phyloP scores from a whole-genome alignment of 1,140 invertebrate genomes.

The Drosophila oshimai region DNA sequence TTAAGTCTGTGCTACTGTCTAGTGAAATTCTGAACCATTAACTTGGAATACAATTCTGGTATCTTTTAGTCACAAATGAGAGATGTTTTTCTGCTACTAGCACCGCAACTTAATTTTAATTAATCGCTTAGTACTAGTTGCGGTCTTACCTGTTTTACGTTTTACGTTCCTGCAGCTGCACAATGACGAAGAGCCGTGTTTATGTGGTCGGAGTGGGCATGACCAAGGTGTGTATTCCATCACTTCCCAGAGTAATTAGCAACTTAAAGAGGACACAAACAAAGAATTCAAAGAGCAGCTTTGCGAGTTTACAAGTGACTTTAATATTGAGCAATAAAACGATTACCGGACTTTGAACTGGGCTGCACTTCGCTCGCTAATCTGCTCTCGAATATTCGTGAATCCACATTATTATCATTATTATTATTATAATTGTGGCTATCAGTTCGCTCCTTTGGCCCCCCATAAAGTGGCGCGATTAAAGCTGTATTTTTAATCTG shows the following conservation, averaged over 20 bases:
- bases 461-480: conserved; percentile 48
- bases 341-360: conserved; percentile 65
- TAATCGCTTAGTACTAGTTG: conserved; percentile 13
- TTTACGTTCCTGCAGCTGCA: not conserved
- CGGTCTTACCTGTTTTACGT: conserved; percentile 26
- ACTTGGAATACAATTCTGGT: too few species aligned
- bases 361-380: conserved; percentile 55
- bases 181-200: conserved; percentile 86
- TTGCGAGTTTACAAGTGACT: not conserved
- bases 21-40: too few species aligned
- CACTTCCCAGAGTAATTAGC: not conserved
- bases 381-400: conserved; percentile 8
- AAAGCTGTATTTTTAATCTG: conserved; percentile 6
- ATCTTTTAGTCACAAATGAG: too few species aligned
- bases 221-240: conserved; percentile 89
- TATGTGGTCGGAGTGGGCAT: conserved; percentile 98
- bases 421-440: conserved; percentile 1
- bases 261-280: not conserved
- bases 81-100: too few species aligned
- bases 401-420: conserved; percentile 2
- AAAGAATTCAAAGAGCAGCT: conserved; percentile 11
- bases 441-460: conserved; percentile 8
- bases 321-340: conserved; percentile 3
- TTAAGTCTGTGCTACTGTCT: too few species aligned
- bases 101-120: conserved; percentile 12